Percentiles rank a stretch among this genome's conserved stretches.
Conservation (phyloP, 2,797 vertebrate genomes). For the Danio choprae region DNA sequence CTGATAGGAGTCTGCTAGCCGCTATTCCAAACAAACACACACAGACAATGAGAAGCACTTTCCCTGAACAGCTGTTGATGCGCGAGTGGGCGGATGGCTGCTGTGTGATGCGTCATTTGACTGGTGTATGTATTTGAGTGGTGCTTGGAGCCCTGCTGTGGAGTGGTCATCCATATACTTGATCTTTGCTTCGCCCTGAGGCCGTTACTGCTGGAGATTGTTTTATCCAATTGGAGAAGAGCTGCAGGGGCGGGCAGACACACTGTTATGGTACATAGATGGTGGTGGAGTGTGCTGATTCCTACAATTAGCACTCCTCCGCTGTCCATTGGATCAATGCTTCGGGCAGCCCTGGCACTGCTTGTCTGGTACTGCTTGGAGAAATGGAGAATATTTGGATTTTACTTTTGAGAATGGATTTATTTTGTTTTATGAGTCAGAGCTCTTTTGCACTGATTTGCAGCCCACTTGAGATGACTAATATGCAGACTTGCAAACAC, state of each 20-base stretch:
- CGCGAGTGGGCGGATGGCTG: slow-evolving; percentile 18
- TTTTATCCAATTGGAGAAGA: slow-evolving; percentile 43
- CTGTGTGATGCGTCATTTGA: slow-evolving; percentile 28
- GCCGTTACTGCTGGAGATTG: slow-evolving; percentile 5
- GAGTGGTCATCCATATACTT: slow-evolving; percentile 28
- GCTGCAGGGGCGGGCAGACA: slow-evolving; percentile 21
- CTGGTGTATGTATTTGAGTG: slow-evolving; percentile 40
- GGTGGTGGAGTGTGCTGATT: background rate
- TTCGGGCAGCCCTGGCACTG: background rate
- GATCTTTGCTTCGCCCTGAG: slow-evolving; percentile 10
- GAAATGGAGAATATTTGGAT: background rate
- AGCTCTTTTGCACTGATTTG: background rate
- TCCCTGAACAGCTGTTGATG: slow-evolving; percentile 39
- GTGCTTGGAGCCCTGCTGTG: slow-evolving; percentile 6
- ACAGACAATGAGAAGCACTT: slow-evolving; percentile 34
- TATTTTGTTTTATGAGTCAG: slow-evolving; percentile 27
- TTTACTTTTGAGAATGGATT: background rate
- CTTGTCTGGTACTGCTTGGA: too few relatives aligned
- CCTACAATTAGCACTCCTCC: slow-evolving; percentile 19
- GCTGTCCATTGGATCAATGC: background rate
- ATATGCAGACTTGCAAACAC: background rate
- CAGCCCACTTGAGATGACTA: slow-evolving; percentile 1
- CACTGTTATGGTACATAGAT: slow-evolving; percentile 11
- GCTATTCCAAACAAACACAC: slow-evolving; percentile 34
- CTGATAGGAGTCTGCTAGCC: slow-evolving; percentile 14